Conservation (phyloP, 2,888 invertebrate species). For the Diloba caeruleocephala region DNA sequence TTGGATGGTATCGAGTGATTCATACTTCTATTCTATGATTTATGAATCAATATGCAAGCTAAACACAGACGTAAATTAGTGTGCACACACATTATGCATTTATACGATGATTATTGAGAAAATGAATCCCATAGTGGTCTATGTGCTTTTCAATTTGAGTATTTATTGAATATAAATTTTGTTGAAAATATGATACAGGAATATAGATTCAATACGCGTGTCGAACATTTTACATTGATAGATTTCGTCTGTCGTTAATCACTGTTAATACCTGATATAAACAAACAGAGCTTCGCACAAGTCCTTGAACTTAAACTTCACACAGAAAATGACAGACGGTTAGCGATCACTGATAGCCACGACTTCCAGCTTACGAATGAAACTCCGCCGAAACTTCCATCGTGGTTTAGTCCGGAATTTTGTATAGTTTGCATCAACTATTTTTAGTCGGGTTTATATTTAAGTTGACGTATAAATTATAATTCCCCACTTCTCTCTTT, state of each 20-base stretch:
- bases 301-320: constrained; percentile 81
- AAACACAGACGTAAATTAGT: constrained; percentile 13
- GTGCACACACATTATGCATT: constrained; percentile 14
- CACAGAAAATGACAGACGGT: constrained; percentile 58
- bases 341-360: constrained; percentile 62
- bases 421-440: constrained; percentile 77
- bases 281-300: constrained; percentile 58
- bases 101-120: constrained; percentile 2
- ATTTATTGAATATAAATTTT: no score
- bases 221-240: background rate
- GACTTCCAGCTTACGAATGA: constrained; percentile 63
- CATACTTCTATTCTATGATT: constrained; percentile 39
- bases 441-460: constrained; percentile 72
- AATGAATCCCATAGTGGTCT: background rate
- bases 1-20: constrained; percentile 51
- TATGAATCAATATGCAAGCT: constrained; percentile 31
- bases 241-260: background rate
- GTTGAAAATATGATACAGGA: no score
- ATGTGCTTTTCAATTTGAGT: no score
- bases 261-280: constrained; percentile 70
- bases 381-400: constrained; percentile 59
- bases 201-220: background rate
- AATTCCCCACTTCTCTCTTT: constrained; percentile 40
- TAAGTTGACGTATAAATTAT: constrained; percentile 67
- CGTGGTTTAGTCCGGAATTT: constrained; percentile 74